Conservation (phyloP, 2,113 vertebrate genomes). For the Ginglymostoma cirratum region DNA sequence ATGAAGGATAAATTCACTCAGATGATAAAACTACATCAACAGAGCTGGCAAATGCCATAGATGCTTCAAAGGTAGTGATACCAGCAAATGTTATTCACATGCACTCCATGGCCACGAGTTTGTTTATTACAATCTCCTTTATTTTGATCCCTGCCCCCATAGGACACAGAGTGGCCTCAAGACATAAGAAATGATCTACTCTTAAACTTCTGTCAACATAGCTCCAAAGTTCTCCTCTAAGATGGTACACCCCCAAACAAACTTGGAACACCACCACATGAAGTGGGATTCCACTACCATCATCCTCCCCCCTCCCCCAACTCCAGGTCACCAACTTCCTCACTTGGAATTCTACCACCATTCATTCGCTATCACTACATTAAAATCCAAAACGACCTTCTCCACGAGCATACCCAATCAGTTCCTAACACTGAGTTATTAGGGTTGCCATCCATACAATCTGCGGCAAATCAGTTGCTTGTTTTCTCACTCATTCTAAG, state of each 20-base stretch:
- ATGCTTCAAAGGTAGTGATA: neutral
- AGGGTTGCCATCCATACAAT: neutral
- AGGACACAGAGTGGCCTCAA: neutral
- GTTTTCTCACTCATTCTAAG: neutral
- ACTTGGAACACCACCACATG: no score
- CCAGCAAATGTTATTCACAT: neutral
- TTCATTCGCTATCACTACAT: no score
- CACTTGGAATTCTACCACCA: no score
- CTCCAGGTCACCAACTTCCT: no score
- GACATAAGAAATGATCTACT: neutral
- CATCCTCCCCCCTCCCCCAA: no score
- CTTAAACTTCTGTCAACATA: neutral
- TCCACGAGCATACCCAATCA: neutral
- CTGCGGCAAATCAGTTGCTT: neutral
- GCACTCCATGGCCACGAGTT: neutral
- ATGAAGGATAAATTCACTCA: neutral
- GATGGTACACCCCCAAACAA: neutral
- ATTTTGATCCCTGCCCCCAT: neutral
- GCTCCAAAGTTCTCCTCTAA: neutral
- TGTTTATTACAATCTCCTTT: neutral
- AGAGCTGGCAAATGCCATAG: neutral
- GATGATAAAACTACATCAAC: neutral
- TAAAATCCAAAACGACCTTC: neutral
- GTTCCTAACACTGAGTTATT: neutral
- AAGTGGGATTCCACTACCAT: no score